Conservation (phyloP, 2,888 invertebrate genomes). For the Amphipoea oculea region DNA sequence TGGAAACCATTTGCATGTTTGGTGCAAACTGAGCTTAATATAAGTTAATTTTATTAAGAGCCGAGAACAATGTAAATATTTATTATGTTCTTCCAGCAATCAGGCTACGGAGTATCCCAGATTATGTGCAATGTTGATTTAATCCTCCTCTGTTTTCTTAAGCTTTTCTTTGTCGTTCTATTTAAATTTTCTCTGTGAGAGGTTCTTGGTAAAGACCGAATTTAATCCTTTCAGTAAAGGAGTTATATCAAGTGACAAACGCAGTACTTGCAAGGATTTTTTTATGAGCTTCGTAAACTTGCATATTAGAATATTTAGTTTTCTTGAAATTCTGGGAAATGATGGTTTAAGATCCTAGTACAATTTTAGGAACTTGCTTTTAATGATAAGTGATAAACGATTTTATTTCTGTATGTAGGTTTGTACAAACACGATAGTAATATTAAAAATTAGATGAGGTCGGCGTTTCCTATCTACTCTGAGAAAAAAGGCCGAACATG, state of each 20-base stretch:
- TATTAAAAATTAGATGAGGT: no score
- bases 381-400: no score
- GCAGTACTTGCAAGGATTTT: not conserved
- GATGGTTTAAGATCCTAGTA: not conserved
- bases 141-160: slow-evolving; percentile 19
- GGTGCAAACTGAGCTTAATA: slow-evolving; percentile 19
- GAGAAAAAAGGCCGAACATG: not conserved
- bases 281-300: not conserved
- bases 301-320: not conserved
- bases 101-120: slow-evolving; percentile 28
- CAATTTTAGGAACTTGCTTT: no score
- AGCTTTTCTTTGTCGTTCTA: slow-evolving; percentile 19
- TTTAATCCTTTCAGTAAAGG: slow-evolving; percentile 13
- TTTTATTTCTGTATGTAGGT: no score
- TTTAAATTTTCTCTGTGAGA: slow-evolving; percentile 24
- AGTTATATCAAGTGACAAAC: slow-evolving; percentile 18
- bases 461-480: not conserved
- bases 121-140: slow-evolving; percentile 40
- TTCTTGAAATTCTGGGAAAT: not conserved
- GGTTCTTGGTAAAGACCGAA: not conserved
- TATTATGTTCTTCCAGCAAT: slow-evolving; percentile 29
- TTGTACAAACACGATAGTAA: no score
- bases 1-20: slow-evolving; percentile 25
- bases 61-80: slow-evolving; percentile 27
- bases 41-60: slow-evolving; percentile 35